Conservation (phyloP, 2,888 invertebrate genomes). For the Arrhopalites spinosus region DNA sequence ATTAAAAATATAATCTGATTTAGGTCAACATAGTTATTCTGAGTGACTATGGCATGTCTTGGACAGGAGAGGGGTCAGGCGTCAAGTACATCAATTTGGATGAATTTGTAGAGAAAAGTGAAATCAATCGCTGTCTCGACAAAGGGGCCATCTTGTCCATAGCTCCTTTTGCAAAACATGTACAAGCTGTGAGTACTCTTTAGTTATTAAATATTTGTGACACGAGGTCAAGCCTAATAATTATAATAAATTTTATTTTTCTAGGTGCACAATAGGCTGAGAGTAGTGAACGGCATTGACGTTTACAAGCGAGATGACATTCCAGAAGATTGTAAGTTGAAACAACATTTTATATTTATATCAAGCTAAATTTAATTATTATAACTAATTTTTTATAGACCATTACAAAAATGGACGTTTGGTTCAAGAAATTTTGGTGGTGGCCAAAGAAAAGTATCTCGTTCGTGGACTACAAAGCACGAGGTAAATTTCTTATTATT, state of each 20-base stretch:
- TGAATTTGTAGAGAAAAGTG: constrained; percentile 54
- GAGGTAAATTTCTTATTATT: too few species aligned
- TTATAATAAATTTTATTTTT: not conserved
- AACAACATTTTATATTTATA: too few species aligned
- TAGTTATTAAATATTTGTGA: too few species aligned
- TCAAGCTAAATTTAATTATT: too few species aligned
- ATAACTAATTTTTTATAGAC: constrained; percentile 47
- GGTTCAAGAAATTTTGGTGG: constrained; percentile 60
- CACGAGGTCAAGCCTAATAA: not conserved
- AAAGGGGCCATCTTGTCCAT: constrained; percentile 57
- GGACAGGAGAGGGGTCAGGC: constrained; percentile 54
- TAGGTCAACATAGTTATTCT: constrained; percentile 59
- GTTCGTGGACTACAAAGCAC: constrained; percentile 52
- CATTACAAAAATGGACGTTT: constrained; percentile 61
- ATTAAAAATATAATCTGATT: too few species aligned
- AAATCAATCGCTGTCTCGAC: constrained; percentile 56
- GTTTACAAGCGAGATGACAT: constrained; percentile 60
- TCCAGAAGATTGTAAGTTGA: constrained; percentile 58
- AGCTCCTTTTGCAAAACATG: constrained; percentile 51
- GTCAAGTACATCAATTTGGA: constrained; percentile 56
- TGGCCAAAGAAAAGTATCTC: constrained; percentile 60
- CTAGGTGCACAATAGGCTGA: constrained; percentile 55
- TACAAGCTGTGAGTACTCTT: constrained; percentile 46
- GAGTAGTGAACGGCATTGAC: constrained; percentile 54
- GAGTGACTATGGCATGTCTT: constrained; percentile 60